These are phyloP conservation scores for Cosmia pyralina DNA, from an alignment of 2,888 invertebrate species.

Conservation along the genomic window DNA sequence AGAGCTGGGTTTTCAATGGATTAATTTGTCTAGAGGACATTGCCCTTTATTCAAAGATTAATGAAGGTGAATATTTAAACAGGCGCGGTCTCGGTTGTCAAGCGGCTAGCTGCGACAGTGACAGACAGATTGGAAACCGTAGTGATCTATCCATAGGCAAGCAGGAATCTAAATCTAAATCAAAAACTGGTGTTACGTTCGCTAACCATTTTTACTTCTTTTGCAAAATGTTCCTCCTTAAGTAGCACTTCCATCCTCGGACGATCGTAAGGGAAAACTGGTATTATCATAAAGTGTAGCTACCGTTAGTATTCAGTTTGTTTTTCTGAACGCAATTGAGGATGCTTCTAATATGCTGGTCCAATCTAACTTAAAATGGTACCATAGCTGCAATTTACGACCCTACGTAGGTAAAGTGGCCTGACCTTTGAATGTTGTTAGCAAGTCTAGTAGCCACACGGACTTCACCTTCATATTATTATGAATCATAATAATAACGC, in stretches of 20 bases:
- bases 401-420: neutral
- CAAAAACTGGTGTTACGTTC: neutral
- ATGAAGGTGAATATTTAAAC: conserved; percentile 58
- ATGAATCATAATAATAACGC: conserved; percentile 26
- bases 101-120: conserved; percentile 21
- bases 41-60: conserved; percentile 58
- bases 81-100: conserved; percentile 38
- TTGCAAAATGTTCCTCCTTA: neutral
- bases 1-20: conserved; percentile 48
- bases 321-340: neutral
- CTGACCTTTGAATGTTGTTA: neutral
- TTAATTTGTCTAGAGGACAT: conserved; percentile 56
- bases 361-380: neutral
- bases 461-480: conserved; percentile 6
- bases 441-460: neutral
- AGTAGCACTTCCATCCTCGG: neutral
- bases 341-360: neutral
- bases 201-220: neutral
- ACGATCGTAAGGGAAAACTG: neutral
- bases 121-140: conserved; percentile 24
- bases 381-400: conserved; percentile 1
- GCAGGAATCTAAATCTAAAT: neutral
- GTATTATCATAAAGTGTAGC: neutral
- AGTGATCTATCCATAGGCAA: conserved; percentile 2
- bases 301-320: neutral